These are phyloP conservation scores for Zaprionus lachaisei DNA, from an alignment of 1,140 invertebrate species.

Conservation along the genomic window DNA sequence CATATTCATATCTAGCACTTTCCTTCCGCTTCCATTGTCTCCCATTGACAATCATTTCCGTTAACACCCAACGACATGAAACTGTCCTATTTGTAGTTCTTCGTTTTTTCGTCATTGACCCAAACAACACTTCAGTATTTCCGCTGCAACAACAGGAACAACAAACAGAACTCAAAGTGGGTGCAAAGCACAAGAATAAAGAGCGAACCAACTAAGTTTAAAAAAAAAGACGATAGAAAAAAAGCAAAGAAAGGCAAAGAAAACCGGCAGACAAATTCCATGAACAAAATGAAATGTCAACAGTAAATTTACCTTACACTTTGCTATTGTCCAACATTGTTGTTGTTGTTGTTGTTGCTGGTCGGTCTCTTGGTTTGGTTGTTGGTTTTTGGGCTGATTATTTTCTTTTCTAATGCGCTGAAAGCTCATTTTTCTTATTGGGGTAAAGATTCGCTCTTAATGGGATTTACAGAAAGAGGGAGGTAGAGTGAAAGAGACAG, in stretches of 20 bases:
- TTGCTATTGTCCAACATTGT: conserved; percentile 46
- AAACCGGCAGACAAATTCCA: conserved; percentile 69
- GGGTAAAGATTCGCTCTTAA: conserved; percentile 65
- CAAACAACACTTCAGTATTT: conserved; percentile 62
- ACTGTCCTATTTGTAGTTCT: conserved; percentile 27
- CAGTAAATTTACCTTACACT: conserved; percentile 79
- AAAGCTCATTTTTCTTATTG: conserved; percentile 82
- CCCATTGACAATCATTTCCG: conserved; percentile 32
- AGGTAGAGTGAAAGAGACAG: conserved; percentile 16
- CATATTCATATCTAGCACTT: conserved; percentile 2
- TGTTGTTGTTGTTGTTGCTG: conserved; percentile 17
- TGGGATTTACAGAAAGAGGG: conserved; percentile 66
- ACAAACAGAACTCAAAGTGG: conserved; percentile 19
- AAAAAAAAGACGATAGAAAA: conserved; percentile 25
- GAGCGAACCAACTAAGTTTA: conserved; percentile 18
- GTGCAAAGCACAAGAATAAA: conserved; percentile 26
- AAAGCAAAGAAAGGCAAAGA: conserved; percentile 24
- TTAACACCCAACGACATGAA: conserved; percentile 29
- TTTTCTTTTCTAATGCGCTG: conserved; percentile 76
- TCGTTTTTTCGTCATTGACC: conserved; percentile 42
- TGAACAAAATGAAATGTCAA: conserved; percentile 81
- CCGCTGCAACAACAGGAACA: conserved; percentile 33
- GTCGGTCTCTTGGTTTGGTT: conserved; percentile 29
- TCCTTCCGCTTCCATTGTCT: conserved; percentile 12
- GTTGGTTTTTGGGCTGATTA: conserved; percentile 66